Conservation (phyloP, 1,140 invertebrate genomes). For the Aethina tumida region DNA sequence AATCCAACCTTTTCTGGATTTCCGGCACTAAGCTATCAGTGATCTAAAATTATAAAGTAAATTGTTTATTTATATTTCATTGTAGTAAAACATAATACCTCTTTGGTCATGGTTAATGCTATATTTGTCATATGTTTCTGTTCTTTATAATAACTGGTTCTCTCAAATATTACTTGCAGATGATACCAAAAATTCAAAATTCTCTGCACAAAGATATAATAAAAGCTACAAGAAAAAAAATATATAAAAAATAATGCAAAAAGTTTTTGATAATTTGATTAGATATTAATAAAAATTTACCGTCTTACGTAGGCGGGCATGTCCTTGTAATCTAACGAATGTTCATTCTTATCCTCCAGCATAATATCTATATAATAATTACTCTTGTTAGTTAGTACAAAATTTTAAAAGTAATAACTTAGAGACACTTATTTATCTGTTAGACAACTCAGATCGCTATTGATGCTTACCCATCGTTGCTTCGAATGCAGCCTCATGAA, state of each 20-base stretch:
- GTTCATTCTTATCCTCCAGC: constrained; percentile 12
- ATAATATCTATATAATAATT: constrained; percentile 14
- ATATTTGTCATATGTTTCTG: constrained; percentile 7
- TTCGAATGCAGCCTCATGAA: constrained; percentile 13
- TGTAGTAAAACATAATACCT: not conserved
- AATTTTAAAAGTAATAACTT: too few relatives aligned
- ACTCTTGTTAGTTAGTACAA: not conserved
- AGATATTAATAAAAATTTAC: constrained; percentile 3
- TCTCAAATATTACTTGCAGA: constrained; percentile 7
- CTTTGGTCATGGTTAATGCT: constrained; percentile 6
- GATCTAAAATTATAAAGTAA: too few relatives aligned
- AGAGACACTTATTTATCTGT: too few relatives aligned
- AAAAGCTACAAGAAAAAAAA: constrained; percentile 10
- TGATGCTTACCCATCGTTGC: constrained; percentile 12
- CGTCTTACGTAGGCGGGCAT: constrained; percentile 10
- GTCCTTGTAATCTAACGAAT: constrained; percentile 12
- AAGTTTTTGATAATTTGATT: constrained; percentile 1
- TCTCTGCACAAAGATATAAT: constrained; percentile 10
- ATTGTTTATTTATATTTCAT: not conserved
- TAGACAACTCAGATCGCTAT: not conserved
- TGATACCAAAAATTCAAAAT: constrained; percentile 11
- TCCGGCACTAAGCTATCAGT: constrained; percentile 3
- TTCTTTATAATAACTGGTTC: constrained; percentile 9
- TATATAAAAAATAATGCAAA: constrained; percentile 4
- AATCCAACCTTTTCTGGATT: constrained; percentile 1